phyloP scores from a whole-genome alignment of 2,113 vertebrate species.

The Hippocampus mohnikei region DNA sequence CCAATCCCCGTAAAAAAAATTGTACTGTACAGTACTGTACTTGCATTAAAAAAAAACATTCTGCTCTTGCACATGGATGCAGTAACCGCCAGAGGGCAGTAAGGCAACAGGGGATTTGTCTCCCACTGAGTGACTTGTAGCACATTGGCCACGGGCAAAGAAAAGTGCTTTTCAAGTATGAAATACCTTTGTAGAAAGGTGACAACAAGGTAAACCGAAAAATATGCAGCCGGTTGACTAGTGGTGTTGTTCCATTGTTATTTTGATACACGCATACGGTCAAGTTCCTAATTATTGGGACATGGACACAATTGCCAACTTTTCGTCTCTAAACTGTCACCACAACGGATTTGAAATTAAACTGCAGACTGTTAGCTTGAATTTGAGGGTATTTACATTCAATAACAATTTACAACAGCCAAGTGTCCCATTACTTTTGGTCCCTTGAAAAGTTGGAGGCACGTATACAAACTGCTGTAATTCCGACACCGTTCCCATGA shows the following conservation, averaged over 20 bases:
- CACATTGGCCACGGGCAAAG: background rate
- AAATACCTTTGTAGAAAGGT: constrained; percentile 11
- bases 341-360: too few species aligned
- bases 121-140: background rate
- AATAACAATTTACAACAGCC: background rate
- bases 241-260: constrained; percentile 18
- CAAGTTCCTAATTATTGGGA: background rate
- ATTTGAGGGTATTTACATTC: background rate
- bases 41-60: background rate
- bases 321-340: too few species aligned
- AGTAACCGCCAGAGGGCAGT: constrained; percentile 64
- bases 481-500: too few species aligned
- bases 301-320: too few species aligned
- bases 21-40: background rate
- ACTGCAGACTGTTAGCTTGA: too few species aligned
- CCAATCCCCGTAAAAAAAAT: background rate
- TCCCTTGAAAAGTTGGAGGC: too few species aligned
- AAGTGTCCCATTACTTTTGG: background rate
- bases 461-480: too few species aligned
- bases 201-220: constrained; percentile 11
- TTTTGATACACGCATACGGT: constrained; percentile 1
- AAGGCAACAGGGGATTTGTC: constrained; percentile 21
- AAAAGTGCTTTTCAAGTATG: constrained; percentile 28
- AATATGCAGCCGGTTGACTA: constrained; percentile 1
- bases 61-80: constrained; percentile 31